A percentile compares a stretch with the other conserved stretches of the same genome.
These are phyloP conservation scores for Cricetomys ansorgei DNA, from an alignment of 2,113 vertebrate species.

Conservation along the genomic window DNA sequence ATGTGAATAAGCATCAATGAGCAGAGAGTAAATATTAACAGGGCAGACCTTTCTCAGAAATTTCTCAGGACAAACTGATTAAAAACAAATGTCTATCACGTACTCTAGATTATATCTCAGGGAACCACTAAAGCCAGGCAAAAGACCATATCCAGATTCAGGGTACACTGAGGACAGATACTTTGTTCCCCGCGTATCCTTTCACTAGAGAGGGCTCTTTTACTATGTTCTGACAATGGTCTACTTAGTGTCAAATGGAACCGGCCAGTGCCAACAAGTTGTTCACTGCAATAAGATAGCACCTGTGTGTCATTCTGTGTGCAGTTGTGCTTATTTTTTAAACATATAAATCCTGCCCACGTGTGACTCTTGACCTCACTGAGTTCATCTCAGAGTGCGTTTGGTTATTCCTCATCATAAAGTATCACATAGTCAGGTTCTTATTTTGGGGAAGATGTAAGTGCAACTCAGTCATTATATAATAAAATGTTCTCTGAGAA, in stretches of 20 bases:
- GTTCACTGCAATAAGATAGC: not conserved
- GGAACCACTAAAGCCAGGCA: too few relatives aligned
- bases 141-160: too few relatives aligned
- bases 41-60: too few relatives aligned
- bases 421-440: not conserved
- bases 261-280: not conserved
- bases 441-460: not conserved
- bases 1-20: too few relatives aligned
- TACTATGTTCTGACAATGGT: too few relatives aligned
- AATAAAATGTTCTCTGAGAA: not conserved
- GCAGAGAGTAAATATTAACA: too few relatives aligned
- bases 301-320: not conserved
- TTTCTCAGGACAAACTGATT: too few relatives aligned
- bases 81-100: too few relatives aligned
- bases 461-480: not conserved
- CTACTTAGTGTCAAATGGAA: not conserved
- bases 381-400: not conserved
- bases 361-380: not conserved
- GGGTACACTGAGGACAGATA: too few relatives aligned
- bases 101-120: too few relatives aligned
- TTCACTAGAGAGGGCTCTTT: too few relatives aligned
- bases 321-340: not conserved
- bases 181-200: too few relatives aligned
- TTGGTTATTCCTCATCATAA: not conserved
- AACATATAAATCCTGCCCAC: not conserved